Base-by-base conservation (phyloP, 1,140 invertebrate genomes). In the Phenacoccus solenopsis region DNA sequence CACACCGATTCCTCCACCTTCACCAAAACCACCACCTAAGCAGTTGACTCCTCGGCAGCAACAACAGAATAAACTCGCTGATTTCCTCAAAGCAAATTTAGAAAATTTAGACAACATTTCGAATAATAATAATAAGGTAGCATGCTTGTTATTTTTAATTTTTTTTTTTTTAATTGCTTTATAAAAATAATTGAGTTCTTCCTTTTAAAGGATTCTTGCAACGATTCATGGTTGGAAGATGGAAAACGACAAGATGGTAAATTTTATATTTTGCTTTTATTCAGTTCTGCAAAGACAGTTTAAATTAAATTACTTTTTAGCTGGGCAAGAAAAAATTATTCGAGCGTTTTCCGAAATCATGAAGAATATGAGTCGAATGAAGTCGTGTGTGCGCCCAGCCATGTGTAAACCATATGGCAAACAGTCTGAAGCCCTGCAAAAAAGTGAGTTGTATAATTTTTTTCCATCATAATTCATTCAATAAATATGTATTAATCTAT, bases 331-430 rank as follows among this genome's bases (percentile, higher is more conserved):
- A 78, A 89, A 90, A 76, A 90, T 91, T 73, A 86, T 91, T 59
- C 81, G 89, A 72, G 87, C 89, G 28, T 91, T 91, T 79, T 84
- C 86, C 1, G 89, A 91, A 80, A 84, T 91, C 20, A 90, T 90
- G 85, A 88, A 89, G 75, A 91, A 91, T 79, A 88, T 91, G 86
- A 84, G 87, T 73, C 84, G 89, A 75, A 91, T 91, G 88, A 89
- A 90, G 78, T 86, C 87, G 72, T 91, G 89, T 76, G 88, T 91
- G 72, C 82, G 89, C 70, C 90, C 89, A 71, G 86, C 89, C 25
- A 91, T 91, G 89, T 91, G 89, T 76, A 92, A 92, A 79, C 90
- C 90, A 35, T 92, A 92, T 79, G 90, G 90, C 73, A 91, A 92
- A 78, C 90, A 92, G 78, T 90, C 88, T 35, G 90, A 92, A 80